Conservation (phyloP, 2,797 vertebrate genomes). For the Apogon talboti region DNA sequence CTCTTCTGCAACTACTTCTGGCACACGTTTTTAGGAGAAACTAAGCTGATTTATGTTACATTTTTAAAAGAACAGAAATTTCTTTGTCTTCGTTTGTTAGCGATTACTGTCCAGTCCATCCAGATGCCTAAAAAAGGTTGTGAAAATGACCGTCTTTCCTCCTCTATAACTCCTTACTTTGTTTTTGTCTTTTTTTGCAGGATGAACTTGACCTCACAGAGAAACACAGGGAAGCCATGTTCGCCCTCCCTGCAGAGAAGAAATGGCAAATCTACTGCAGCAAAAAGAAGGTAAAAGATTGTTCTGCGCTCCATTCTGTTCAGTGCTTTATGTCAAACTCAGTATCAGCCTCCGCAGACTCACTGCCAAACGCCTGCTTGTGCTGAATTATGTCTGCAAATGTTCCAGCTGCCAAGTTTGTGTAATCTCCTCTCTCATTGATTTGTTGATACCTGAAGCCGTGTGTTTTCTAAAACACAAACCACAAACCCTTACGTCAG, state of each 20-base stretch:
- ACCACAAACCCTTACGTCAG: constrained; percentile 6
- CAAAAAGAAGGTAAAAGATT: constrained; percentile 94
- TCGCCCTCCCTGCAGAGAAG: constrained; percentile 96
- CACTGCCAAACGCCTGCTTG: constrained; percentile 2
- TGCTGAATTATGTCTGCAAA: constrained; percentile 18
- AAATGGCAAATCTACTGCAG: constrained; percentile 99
- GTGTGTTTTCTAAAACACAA: constrained; percentile 24
- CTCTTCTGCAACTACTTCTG: constrained; percentile 25
- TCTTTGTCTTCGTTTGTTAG: no score
- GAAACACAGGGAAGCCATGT: constrained; percentile 99
- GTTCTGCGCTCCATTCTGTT: neutral
- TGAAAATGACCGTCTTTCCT: constrained; percentile 14
- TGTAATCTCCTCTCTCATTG: constrained; percentile 21
- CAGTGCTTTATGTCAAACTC: constrained; percentile 9
- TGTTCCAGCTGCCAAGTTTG: constrained; percentile 35
- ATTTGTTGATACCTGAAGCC: constrained; percentile 46
- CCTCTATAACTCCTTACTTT: constrained; percentile 3
- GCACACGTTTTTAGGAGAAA: constrained; percentile 28
- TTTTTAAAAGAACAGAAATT: constrained; percentile 19
- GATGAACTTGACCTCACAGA: constrained; percentile 98
- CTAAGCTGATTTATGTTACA: constrained; percentile 38
- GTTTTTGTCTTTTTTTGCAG: constrained; percentile 71
- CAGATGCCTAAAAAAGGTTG: constrained; percentile 6
- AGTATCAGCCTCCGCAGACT: constrained; percentile 7
- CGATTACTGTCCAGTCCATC: constrained; percentile 1